Conservation (phyloP, 2,113 vertebrate species). For the Cyanoderma ruficeps region DNA sequence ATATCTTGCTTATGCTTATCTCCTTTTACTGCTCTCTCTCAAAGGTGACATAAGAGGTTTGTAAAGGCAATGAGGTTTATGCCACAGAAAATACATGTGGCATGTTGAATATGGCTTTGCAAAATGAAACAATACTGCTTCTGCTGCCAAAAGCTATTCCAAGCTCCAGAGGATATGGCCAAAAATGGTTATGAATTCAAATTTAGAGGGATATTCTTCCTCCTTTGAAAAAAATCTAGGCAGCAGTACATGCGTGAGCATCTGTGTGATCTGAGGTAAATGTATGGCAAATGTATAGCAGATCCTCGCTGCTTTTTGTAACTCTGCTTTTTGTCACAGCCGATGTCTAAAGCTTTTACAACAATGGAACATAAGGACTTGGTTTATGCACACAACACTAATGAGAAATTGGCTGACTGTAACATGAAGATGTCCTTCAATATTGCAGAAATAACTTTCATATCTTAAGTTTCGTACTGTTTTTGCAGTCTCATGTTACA, state of each 20-base stretch:
- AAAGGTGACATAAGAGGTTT: neutral
- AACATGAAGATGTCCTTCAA: neutral
- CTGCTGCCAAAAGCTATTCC: constrained; percentile 26
- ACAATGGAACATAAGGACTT: neutral
- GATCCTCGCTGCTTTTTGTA: neutral
- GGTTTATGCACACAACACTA: neutral
- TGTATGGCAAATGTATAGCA: neutral
- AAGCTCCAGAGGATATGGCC: constrained; percentile 11
- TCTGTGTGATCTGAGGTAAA: neutral
- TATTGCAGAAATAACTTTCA: neutral
- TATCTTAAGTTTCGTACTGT: neutral
- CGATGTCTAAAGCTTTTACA: neutral
- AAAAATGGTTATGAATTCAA: constrained; percentile 49
- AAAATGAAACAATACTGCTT: constrained; percentile 27
- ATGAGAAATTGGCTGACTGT: neutral
- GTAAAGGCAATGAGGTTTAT: neutral
- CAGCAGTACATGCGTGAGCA: neutral
- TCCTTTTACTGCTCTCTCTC: neutral
- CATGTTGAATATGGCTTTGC: neutral
- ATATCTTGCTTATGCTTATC: neutral
- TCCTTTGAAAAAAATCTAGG: neutral
- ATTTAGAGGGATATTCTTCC: neutral
- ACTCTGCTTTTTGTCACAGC: neutral
- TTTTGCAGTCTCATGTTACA: neutral
- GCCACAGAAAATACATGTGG: neutral